These are phyloP conservation scores for Hemithea aestivaria DNA, from an alignment of 2,888 invertebrate genomes.

Conservation along the genomic window DNA sequence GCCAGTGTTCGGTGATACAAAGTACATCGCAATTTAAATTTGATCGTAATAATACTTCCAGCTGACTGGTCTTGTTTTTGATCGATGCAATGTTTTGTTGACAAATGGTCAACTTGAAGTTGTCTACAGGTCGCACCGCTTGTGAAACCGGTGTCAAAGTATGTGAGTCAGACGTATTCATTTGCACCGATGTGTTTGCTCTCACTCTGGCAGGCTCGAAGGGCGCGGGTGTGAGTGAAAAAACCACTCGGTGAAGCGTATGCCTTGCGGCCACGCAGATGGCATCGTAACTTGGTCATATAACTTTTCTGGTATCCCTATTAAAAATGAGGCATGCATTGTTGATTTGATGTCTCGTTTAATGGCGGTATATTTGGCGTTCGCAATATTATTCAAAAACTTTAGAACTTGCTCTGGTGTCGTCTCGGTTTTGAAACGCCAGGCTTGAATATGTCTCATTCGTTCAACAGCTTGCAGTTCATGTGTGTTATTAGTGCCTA, in stretches of 20 bases:
- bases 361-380: not conserved
- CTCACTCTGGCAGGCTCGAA: not conserved
- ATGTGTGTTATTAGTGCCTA: not conserved
- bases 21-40: conserved; percentile 3
- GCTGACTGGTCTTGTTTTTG: conserved; percentile 3
- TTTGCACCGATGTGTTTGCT: not conserved
- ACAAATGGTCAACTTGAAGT: not conserved
- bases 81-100: conserved; percentile 4
- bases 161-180: no score
- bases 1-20: conserved; percentile 5
- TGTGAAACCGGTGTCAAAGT: no score
- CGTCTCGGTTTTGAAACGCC: conserved; percentile 6
- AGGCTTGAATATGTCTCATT: conserved; percentile 5
- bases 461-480: conserved; percentile 3
- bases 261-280: conserved; percentile 5
- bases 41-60: conserved; percentile 1
- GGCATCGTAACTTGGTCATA: not conserved
- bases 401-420: not conserved
- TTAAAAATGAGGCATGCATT: conserved; percentile 6
- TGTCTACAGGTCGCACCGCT: no score
- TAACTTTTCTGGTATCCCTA: conserved; percentile 5
- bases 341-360: conserved; percentile 5
- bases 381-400: conserved; percentile 2
- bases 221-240: conserved; percentile 2
- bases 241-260: conserved; percentile 7